Evolutionary conservation across 2,797 vertebrate species (phyloP).

Genomic region (Acrossocheilus fasciatus): DNA sequence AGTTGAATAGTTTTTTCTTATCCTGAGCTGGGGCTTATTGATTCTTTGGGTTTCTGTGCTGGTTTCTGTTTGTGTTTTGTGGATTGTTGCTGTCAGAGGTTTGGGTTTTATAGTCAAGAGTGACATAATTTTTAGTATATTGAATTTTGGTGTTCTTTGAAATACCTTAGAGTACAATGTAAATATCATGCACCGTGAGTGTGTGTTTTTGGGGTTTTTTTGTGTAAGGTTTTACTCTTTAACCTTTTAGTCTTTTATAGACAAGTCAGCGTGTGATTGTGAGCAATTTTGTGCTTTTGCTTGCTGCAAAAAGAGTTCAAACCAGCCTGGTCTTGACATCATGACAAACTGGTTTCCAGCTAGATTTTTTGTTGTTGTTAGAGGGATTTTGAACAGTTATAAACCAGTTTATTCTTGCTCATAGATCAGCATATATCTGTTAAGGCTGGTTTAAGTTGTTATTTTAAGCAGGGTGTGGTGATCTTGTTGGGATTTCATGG

Average conservation of each 20-base stretch:
- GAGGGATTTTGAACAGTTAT: not conserved
- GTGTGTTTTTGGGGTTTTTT: no score
- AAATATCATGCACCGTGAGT: not conserved
- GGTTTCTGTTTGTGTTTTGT: not conserved
- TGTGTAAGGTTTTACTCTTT: not conserved
- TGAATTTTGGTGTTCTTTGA: not conserved
- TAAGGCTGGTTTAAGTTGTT: not conserved
- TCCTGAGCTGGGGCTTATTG: not conserved
- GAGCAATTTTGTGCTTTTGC: not conserved
- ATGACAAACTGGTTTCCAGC: not conserved
- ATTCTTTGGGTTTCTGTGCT: not conserved
- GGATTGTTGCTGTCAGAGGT: not conserved
- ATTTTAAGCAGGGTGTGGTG: conserved; percentile 1
- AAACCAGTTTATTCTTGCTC: not conserved
- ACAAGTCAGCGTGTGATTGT: not conserved
- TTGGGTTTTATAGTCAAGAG: not conserved
- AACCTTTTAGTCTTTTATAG: not conserved
- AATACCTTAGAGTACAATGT: not conserved
- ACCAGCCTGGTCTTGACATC: not conserved
- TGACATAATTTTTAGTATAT: not conserved
- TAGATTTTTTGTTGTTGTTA: not conserved
- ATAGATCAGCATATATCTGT: not conserved
- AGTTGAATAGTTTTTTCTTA: not conserved
- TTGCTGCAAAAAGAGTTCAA: not conserved
- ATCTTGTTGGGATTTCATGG: not conserved